Percentiles rank a stretch among this genome's conserved stretches.
Evolutionary conservation across 2,797 vertebrate species (phyloP).

Genomic region (Discoglossus pictus): DNA sequence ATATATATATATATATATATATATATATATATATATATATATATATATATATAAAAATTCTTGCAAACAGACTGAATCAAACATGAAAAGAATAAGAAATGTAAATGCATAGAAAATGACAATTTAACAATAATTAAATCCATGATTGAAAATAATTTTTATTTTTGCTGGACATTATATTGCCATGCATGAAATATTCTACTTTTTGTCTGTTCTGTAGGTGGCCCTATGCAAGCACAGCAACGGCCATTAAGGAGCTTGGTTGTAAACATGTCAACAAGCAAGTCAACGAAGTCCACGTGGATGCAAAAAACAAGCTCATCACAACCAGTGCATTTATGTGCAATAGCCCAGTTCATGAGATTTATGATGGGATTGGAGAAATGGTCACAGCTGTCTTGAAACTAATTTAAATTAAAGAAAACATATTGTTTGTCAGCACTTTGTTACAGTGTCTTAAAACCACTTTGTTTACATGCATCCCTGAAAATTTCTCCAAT

Average conservation of each 20-base stretch:
- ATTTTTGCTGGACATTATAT: background rate
- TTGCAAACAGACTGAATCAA: too few species aligned
- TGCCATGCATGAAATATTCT: background rate
- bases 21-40: too few species aligned
- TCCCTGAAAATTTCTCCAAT: too few species aligned
- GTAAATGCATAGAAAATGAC: too few species aligned
- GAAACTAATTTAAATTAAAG: constrained; percentile 66
- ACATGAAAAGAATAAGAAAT: too few species aligned
- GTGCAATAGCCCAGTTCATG: constrained; percentile 80
- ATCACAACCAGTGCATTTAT: constrained; percentile 84
- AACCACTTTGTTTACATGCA: too few species aligned
- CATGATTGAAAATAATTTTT: too few species aligned
- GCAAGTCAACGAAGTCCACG: constrained; percentile 72
- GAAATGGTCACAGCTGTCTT: constrained; percentile 78
- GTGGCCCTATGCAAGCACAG: constrained; percentile 78
- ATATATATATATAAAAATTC: too few species aligned
- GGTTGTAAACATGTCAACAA: constrained; percentile 82
- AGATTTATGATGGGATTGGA: constrained; percentile 79
- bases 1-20: too few species aligned
- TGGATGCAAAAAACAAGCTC: constrained; percentile 80
- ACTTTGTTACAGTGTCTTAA: too few species aligned
- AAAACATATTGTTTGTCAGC: constrained; percentile 3
- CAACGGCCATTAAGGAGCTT: constrained; percentile 68
- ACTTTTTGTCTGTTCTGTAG: constrained; percentile 55
- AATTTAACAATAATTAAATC: too few species aligned